A percentile compares a stretch with the other conserved stretches of the same genome.
Evolutionary conservation across 2,113 vertebrate species (phyloP).

Genomic region (Ptilorrhoa leucosticta): DNA sequence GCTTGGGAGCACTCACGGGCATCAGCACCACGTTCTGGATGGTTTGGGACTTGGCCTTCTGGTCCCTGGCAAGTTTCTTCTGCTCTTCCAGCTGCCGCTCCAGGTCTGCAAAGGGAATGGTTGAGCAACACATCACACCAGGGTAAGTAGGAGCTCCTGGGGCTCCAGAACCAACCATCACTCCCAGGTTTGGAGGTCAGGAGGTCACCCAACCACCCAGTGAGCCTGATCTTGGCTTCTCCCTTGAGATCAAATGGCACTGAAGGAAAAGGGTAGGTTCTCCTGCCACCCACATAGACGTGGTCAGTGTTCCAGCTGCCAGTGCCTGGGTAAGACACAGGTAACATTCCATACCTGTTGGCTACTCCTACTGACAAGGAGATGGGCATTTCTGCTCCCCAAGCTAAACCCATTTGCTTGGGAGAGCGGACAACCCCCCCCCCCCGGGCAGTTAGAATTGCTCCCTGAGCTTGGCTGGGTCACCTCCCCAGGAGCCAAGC

Average conservation of each 20-base stretch:
- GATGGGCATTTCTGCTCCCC: not conserved
- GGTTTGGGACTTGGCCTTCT: slow-evolving; percentile 80
- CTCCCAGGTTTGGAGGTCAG: not conserved
- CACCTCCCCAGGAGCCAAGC: not conserved
- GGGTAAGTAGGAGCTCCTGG: not conserved
- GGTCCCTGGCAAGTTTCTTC: slow-evolving; percentile 83
- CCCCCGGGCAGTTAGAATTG: accelerated
- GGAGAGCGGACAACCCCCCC: not conserved
- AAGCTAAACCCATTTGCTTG: not conserved
- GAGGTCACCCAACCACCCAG: not conserved
- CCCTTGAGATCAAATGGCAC: not conserved
- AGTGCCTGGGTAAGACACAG: not conserved
- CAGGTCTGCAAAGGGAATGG: slow-evolving; percentile 73
- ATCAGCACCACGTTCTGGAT: slow-evolving; percentile 83
- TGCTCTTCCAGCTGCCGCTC: slow-evolving; percentile 93
- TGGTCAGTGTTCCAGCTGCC: not conserved
- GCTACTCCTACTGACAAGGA: not conserved
- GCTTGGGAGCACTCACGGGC: slow-evolving; percentile 77
- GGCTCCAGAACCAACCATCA: not conserved
- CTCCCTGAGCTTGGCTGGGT: not conserved
- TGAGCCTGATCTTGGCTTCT: not conserved
- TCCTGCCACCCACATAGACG: not conserved
- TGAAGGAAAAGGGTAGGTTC: not conserved
- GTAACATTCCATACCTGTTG: not conserved
- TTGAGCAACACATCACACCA: accelerated